Conservation (phyloP, 2,888 invertebrate species). For the Bugula neritina region DNA sequence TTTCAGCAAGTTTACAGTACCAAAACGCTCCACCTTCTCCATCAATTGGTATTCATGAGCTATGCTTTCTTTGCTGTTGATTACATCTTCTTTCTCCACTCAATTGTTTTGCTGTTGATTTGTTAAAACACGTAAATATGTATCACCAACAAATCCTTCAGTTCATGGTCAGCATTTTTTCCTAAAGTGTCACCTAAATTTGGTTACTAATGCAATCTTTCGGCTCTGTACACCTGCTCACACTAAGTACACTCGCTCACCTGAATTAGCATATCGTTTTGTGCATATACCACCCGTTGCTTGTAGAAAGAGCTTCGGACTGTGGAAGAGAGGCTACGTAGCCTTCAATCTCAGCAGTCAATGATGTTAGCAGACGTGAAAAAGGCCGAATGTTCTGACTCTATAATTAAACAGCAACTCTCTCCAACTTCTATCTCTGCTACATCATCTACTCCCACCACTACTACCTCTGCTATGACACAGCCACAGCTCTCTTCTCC, state of each 20-base stretch:
- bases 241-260: no score
- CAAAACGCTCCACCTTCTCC: no score
- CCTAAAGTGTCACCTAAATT: neutral
- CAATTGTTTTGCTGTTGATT: no score
- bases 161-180: no score
- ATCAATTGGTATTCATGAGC: slow-evolving; percentile 13
- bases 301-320: slow-evolving; percentile 20
- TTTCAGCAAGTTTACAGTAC: no score
- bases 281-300: no score
- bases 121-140: no score
- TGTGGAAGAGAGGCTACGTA: slow-evolving; percentile 14
- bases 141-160: no score
- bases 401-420: neutral
- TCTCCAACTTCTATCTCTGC: no score
- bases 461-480: neutral
- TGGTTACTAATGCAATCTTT: neutral
- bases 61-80: neutral
- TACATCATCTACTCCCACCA: neutral
- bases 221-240: neutral
- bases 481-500: neutral
- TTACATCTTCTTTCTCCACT: neutral
- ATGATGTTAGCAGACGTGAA: slow-evolving; percentile 25
- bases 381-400: neutral
- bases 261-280: no score
- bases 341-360: slow-evolving; percentile 1